Conservation (phyloP, 2,113 vertebrate species). For the Alligator mississippiensis region DNA sequence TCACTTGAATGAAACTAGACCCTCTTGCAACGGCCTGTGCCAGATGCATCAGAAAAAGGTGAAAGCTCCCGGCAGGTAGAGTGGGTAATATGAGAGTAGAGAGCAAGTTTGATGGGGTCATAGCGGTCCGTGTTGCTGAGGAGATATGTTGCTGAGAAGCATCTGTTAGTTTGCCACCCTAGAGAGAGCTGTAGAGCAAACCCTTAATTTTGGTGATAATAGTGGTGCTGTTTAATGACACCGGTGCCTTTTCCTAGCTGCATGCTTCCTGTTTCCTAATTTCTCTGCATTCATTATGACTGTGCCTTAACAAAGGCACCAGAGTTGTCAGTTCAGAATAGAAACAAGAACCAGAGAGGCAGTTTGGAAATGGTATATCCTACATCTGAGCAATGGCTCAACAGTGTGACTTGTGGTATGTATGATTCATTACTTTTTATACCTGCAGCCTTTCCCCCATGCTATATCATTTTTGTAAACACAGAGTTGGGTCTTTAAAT, state of each 20-base stretch:
- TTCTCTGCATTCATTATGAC: not conserved
- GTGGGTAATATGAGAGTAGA: not conserved
- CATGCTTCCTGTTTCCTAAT: not conserved
- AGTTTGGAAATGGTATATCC: not conserved
- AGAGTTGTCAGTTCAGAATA: not conserved
- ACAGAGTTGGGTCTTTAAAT: not conserved
- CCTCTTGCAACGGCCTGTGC: not conserved
- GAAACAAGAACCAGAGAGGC: not conserved
- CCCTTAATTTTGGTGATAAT: not conserved
- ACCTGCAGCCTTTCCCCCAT: not conserved
- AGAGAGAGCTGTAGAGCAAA: not conserved
- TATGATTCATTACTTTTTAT: not conserved
- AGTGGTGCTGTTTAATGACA: conserved; percentile 32
- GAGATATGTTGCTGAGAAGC: not conserved
- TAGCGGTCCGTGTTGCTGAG: not conserved
- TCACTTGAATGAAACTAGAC: not conserved
- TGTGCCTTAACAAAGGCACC: not conserved
- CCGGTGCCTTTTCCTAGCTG: not conserved
- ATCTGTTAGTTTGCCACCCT: conserved; percentile 33
- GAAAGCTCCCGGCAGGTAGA: not conserved
- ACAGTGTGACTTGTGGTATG: too few relatives aligned
- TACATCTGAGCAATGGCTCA: not conserved
- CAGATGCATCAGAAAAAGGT: not conserved
- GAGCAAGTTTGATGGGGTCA: not conserved
- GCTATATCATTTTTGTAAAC: not conserved